phyloP scores from a whole-genome alignment of 2,888 invertebrate genomes.

The Pasiphila rectangulata region DNA sequence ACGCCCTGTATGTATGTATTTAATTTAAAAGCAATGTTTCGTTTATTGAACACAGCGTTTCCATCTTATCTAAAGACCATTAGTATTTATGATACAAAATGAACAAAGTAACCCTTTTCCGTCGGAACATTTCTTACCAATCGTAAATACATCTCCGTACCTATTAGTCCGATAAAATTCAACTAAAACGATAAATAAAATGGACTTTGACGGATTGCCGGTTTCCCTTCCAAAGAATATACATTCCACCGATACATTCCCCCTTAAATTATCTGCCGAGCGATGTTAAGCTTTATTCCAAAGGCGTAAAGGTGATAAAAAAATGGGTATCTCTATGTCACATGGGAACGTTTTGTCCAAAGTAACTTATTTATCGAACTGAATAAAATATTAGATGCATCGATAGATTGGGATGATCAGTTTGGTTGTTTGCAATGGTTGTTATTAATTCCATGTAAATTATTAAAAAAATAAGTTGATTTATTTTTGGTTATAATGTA shows the following conservation, averaged over 20 bases:
- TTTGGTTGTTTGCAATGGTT: constrained; percentile 42
- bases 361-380: constrained; percentile 74
- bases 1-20: too few species aligned
- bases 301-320: constrained; percentile 14
- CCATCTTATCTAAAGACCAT: not conserved
- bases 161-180: constrained; percentile 81
- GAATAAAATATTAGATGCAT: constrained; percentile 70
- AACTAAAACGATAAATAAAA: constrained; percentile 80
- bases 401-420: constrained; percentile 61
- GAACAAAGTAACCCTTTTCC: constrained; percentile 64
- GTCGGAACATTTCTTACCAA: constrained; percentile 57
- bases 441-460: constrained; percentile 20
- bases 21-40: not conserved
- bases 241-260: constrained; percentile 4
- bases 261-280: not conserved
- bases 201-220: constrained; percentile 76
- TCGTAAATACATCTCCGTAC: constrained; percentile 76
- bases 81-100: constrained; percentile 24
- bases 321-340: constrained; percentile 65
- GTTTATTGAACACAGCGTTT: not conserved
- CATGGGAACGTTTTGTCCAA: constrained; percentile 78
- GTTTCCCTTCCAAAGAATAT: constrained; percentile 73
- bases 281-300: constrained; percentile 7
- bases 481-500: too few species aligned
- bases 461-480: not conserved